Evolutionary conservation across 2,888 invertebrate species (phyloP).

Genomic region (Poecilus cupreus): DNA sequence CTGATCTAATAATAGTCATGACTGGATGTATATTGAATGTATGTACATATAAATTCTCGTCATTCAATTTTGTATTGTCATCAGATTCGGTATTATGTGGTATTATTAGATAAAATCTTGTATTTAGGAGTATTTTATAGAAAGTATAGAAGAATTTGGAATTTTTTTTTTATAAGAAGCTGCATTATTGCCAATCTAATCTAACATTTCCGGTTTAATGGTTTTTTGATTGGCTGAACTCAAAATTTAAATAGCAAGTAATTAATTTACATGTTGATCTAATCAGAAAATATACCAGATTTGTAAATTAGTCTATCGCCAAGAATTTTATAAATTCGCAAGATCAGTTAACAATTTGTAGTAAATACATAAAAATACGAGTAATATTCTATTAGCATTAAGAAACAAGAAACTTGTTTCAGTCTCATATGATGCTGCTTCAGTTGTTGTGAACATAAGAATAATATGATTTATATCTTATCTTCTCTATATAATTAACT

Average conservation of each 20-base stretch:
- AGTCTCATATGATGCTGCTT: background rate
- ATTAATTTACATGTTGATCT: background rate
- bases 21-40: no score
- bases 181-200: no score
- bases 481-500: conserved; percentile 32
- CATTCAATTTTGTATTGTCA: no score
- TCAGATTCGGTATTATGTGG: no score
- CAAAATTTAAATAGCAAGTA: background rate
- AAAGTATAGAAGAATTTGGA: no score
- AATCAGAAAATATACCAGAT: background rate
- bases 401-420: conserved; percentile 30
- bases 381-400: conserved; percentile 20
- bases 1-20: no score
- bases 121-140: no score
- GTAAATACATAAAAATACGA: conserved; percentile 17
- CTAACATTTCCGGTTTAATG: no score
- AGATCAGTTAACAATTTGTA: conserved; percentile 5
- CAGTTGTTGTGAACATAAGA: conserved; percentile 31
- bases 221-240: background rate
- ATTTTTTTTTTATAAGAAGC: no score
- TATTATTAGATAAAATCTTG: no score
- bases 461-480: conserved; percentile 35
- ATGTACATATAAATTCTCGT: no score
- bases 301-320: conserved; percentile 22
- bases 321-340: conserved; percentile 17